These are phyloP conservation scores for Pelecanus crispus DNA, from an alignment of 2,113 vertebrate species.

Conservation along the genomic window DNA sequence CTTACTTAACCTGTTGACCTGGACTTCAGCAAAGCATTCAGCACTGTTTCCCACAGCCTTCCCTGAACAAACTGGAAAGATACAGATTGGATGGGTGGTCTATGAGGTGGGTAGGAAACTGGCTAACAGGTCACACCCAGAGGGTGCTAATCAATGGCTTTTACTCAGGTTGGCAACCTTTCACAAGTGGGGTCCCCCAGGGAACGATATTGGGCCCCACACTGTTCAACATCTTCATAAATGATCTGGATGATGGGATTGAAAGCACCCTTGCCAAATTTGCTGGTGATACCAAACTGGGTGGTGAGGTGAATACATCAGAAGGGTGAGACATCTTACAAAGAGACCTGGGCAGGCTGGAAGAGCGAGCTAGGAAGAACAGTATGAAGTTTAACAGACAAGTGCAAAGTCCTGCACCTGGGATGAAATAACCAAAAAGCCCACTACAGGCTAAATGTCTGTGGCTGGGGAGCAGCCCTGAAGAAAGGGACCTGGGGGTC, in stretches of 20 bases:
- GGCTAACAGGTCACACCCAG: neutral
- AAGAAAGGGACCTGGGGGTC: neutral
- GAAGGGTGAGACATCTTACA: neutral
- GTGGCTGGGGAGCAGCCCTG: neutral
- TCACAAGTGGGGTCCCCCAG: neutral
- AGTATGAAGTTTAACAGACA: neutral
- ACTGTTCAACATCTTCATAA: neutral
- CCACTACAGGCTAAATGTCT: too few species aligned
- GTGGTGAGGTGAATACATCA: neutral
- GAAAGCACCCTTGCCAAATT: neutral
- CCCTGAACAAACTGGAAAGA: neutral
- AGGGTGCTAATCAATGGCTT: neutral
- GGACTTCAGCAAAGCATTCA: neutral
- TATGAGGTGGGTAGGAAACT: neutral
- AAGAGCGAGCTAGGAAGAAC: neutral
- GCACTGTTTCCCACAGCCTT: neutral
- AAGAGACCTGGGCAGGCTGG: neutral
- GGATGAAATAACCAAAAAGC: neutral
- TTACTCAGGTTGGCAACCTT: neutral
- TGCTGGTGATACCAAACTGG: neutral
- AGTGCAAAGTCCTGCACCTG: neutral
- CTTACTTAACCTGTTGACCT: neutral
- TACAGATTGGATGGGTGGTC: neutral
- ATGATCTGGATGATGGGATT: neutral
- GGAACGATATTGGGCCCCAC: fast-evolving